phyloP scores from a whole-genome alignment of 2,888 invertebrate genomes.

The Anoncus sp. region DNA sequence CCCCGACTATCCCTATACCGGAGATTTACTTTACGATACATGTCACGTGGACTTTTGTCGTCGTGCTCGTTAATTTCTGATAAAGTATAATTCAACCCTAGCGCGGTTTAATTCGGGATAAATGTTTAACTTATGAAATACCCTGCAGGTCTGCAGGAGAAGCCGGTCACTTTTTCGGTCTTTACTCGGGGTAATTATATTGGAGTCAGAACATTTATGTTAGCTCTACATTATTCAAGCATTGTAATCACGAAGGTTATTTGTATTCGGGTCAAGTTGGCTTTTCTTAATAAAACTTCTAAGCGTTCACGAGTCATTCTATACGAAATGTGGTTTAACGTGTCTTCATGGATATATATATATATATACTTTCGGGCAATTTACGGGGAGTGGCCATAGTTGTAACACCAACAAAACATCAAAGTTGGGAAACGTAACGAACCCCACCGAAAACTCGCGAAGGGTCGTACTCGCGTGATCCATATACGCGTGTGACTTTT shows the following conservation, averaged over 20 bases:
- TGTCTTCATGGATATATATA: background rate
- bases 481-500: conserved; percentile 7
- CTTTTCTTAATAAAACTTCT: conserved; percentile 3
- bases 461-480: conserved; percentile 40
- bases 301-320: background rate
- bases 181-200: too few species aligned
- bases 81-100: too few species aligned
- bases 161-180: too few species aligned
- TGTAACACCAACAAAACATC: background rate
- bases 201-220: too few species aligned
- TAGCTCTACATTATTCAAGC: too few species aligned
- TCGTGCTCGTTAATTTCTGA: too few species aligned
- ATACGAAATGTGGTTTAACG: background rate
- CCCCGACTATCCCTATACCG: too few species aligned
- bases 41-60: too few species aligned
- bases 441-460: conserved; percentile 3
- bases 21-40: too few species aligned
- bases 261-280: conserved; percentile 9
- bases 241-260: background rate
- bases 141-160: too few species aligned
- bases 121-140: too few species aligned
- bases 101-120: too few species aligned
- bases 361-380: conserved; percentile 5
- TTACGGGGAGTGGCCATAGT: background rate
- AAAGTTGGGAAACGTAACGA: conserved; percentile 33